A percentile compares a stretch with the other conserved stretches of the same genome.
Evolutionary conservation across 2,113 vertebrate genomes (phyloP).

Genomic region (Excalfactoria chinensis): DNA sequence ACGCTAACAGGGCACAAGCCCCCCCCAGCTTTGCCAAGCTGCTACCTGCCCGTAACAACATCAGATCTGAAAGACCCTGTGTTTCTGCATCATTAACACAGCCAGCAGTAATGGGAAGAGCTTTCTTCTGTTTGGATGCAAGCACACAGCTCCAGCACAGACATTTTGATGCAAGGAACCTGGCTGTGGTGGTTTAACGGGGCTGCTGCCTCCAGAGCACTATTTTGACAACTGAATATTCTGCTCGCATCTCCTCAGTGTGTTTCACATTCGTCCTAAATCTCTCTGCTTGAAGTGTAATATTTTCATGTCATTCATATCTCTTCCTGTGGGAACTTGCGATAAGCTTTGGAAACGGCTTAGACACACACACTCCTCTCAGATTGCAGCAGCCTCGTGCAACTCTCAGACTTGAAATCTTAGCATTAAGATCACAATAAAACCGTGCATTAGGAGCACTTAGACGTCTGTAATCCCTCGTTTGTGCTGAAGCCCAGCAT

Average conservation of each 20-base stretch:
- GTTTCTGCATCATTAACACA: background rate
- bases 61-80: background rate
- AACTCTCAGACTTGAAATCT: background rate
- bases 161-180: background rate
- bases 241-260: background rate
- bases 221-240: slow-evolving; percentile 11
- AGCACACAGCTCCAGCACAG: background rate
- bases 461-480: background rate
- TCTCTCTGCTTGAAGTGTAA: slow-evolving; percentile 17
- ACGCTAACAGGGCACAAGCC: background rate
- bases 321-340: slow-evolving; percentile 15
- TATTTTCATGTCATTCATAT: slow-evolving; percentile 5
- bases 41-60: background rate
- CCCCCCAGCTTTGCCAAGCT: background rate
- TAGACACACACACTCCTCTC: background rate
- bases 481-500: background rate
- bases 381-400: background rate
- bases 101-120: background rate
- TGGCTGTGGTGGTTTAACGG: background rate
- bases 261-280: slow-evolving; percentile 21
- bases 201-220: fast-evolving
- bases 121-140: background rate
- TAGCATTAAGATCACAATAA: background rate
- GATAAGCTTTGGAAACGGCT: slow-evolving; percentile 10
- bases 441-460: background rate